Base-by-base conservation (phyloP, 2,113 vertebrate species). In the Procavia capensis region DNA sequence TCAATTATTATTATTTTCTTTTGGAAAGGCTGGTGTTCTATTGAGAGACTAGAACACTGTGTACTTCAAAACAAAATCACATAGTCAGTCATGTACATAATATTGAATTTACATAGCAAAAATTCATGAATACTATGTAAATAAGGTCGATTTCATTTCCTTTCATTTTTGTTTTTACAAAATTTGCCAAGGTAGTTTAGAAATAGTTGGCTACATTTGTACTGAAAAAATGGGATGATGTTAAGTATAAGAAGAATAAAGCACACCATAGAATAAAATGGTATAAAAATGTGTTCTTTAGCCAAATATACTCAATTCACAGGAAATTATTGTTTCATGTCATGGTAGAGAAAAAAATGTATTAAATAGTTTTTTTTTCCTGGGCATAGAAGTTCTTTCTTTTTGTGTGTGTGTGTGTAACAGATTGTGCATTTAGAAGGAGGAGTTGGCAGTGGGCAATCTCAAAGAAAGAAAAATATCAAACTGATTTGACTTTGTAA, bases 111-210 rank as follows among this genome's bases (percentile, higher is more conserved):
- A 76, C 63, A 76, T 11, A 78, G 50, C 50, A 41, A 89, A 82
- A 25, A 90, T 72, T 80, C 22, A 74, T 70, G 63, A 24, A 20
- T 88, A 41, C 11, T 39, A 36, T 72, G 2, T 78, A 34, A 94
- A 3, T 78, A 34, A 94, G 29, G 91, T 70, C 74, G 27, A 88
- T 29, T 83, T 85, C 78, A 14, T 64, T 93, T 72, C 39, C 64
- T 92, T 90, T 64, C 0, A 41, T 66, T 90, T 90, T 72, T 24
- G 64, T 91, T 91, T 93, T 86, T 70, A 85, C 61, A 75, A 20
- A 9, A 72, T 50, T 90, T 91, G 29, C 86, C 47, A 84, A 82
- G 22, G n/a, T 89, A 57, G 6, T 91, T 96, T 86, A 81, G 75
- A 85, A 88, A 45, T 20, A 74, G 20, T 79, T 93, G 31, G 4